Conservation (phyloP, 1,140 invertebrate genomes). For the Gyrodactylus salaris region DNA sequence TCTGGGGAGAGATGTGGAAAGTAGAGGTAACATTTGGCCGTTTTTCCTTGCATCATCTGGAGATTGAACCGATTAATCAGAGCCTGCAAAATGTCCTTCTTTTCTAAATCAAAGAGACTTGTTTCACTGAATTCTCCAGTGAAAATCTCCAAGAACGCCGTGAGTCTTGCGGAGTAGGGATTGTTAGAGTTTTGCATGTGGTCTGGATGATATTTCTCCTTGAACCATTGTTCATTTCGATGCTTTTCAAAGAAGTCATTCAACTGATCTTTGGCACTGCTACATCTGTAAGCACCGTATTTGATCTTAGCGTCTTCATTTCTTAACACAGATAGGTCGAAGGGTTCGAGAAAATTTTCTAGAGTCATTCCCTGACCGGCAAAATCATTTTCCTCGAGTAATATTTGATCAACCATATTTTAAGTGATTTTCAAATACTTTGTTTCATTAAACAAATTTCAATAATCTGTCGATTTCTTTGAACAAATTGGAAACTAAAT, state of each 20-base stretch:
- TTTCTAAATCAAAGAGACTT: neutral
- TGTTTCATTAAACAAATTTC: too few relatives aligned
- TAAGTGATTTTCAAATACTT: too few relatives aligned
- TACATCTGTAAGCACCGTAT: constrained; percentile 90
- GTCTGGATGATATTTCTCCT: constrained; percentile 9
- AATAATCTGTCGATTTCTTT: too few relatives aligned
- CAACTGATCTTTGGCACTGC: constrained; percentile 70
- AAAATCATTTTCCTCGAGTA: too few relatives aligned
- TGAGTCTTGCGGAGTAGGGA: neutral
- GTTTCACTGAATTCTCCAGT: neutral
- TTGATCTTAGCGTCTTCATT: constrained; percentile 56
- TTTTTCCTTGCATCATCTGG: neutral
- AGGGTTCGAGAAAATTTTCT: neutral
- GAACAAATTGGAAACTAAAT: too few relatives aligned
- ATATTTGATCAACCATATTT: too few relatives aligned
- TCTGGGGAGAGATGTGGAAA: neutral
- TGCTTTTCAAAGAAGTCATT: constrained; percentile 94
- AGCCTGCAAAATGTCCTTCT: neutral
- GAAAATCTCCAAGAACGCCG: neutral
- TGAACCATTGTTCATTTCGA: constrained; percentile 94
- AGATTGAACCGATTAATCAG: neutral
- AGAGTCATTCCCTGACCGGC: neutral
- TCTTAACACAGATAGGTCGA: constrained; percentile 14
- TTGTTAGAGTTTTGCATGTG: neutral
- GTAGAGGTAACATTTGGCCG: neutral